Percentiles rank a stretch among this genome's conserved stretches.
Evolutionary conservation across 2,888 invertebrate species (phyloP).

Genomic region (Ditula angustiorana): DNA sequence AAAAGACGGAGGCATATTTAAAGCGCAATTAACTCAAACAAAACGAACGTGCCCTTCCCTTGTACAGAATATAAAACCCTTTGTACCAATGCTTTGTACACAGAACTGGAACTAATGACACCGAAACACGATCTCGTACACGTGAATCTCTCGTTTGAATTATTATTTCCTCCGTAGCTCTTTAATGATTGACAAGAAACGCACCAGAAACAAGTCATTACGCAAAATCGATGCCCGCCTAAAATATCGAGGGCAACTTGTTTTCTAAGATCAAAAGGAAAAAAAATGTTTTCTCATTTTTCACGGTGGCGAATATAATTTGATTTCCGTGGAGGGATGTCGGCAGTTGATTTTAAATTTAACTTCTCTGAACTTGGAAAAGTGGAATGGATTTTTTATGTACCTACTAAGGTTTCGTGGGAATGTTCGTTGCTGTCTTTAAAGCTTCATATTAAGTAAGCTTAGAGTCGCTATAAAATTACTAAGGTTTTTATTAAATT

Average conservation of each 20-base stretch:
- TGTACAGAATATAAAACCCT: conserved; percentile 10
- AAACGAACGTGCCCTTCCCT: conserved; percentile 14
- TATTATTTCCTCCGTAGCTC: conserved; percentile 43
- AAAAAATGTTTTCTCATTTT: conserved; percentile 72
- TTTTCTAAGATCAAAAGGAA: conserved; percentile 72
- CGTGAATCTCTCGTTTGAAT: conserved; percentile 46
- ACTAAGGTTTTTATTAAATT: conserved; percentile 26
- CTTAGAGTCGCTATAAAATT: conserved; percentile 17
- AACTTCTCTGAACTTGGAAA: conserved; percentile 69
- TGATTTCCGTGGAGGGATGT: conserved; percentile 73
- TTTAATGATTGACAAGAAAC: conserved; percentile 53
- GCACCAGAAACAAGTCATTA: conserved; percentile 63
- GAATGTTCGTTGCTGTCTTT: conserved; percentile 27
- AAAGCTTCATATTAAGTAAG: conserved; percentile 29
- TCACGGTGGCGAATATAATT: conserved; percentile 76
- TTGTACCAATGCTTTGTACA: conserved; percentile 40
- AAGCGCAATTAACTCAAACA: conserved; percentile 21
- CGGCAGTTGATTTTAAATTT: conserved; percentile 76
- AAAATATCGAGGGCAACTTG: conserved; percentile 67
- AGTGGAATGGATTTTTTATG: conserved; percentile 74
- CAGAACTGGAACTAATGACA: conserved; percentile 53
- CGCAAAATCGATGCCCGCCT: conserved; percentile 66
- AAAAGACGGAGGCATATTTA: conserved; percentile 13
- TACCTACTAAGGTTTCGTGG: conserved; percentile 62
- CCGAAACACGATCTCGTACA: conserved; percentile 52